Evolutionary conservation across 1,140 invertebrate species (phyloP).

Genomic region (Zeugodacus cucurbitae): DNA sequence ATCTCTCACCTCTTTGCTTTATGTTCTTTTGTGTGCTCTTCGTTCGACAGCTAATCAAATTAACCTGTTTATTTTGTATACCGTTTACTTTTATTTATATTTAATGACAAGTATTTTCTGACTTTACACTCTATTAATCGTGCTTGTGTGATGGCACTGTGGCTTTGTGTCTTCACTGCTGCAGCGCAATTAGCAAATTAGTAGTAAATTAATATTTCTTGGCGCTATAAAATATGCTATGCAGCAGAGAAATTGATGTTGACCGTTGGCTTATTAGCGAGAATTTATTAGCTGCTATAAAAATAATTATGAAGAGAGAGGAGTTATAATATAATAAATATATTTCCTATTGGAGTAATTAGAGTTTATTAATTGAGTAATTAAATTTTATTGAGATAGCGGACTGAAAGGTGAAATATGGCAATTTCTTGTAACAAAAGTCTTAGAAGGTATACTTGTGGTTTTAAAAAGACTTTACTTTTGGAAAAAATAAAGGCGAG

Average conservation of each 20-base stretch:
- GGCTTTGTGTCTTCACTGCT: not conserved
- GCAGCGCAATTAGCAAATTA: not conserved
- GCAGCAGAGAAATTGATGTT: not conserved
- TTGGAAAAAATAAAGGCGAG: too few species aligned
- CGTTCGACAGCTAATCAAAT: slow-evolving; percentile 1
- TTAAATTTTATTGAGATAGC: too few species aligned
- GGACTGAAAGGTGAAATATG: too few species aligned
- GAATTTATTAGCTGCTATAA: slow-evolving; percentile 1
- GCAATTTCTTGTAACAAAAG: too few species aligned
- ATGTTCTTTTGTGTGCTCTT: not conserved
- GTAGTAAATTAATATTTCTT: not conserved
- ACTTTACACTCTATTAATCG: not conserved
- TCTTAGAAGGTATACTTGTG: too few species aligned
- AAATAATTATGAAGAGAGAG: not conserved
- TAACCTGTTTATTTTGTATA: not conserved
- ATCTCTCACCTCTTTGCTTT: not conserved
- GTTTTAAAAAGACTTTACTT: too few species aligned
- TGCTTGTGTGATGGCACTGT: not conserved
- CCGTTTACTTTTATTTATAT: not conserved
- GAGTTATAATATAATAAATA: too few species aligned
- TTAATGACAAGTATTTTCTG: not conserved
- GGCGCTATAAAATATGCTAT: not conserved
- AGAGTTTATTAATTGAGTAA: too few species aligned
- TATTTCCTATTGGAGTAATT: too few species aligned
- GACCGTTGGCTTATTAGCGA: not conserved